Percentiles rank a stretch among this genome's conserved stretches.
These are phyloP conservation scores for Cheumatopsyche charites DNA, from an alignment of 1,140 invertebrate species.

Conservation along the genomic window DNA sequence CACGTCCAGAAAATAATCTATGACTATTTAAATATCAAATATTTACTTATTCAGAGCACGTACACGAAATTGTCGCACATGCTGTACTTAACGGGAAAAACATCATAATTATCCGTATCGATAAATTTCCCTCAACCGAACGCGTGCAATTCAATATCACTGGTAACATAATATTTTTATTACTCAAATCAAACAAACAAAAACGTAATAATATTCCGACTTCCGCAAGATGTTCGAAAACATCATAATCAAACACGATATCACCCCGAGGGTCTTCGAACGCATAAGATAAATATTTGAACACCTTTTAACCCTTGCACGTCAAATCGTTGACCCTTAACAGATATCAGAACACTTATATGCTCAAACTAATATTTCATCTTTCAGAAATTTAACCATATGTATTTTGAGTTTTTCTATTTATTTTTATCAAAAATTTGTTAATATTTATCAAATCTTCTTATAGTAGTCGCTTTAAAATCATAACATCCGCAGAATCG, in stretches of 20 bases:
- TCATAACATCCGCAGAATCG: no score
- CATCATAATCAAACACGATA: slow-evolving; percentile 11
- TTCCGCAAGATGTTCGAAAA: slow-evolving; percentile 6
- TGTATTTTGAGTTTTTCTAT: no score
- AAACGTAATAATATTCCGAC: slow-evolving; percentile 1
- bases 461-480: no score
- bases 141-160: no score
- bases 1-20: slow-evolving; percentile 13
- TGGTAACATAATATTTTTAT: slow-evolving; percentile 6
- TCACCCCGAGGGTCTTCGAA: background rate
- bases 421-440: no score
- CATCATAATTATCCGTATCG: background rate
- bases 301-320: slow-evolving; percentile 20
- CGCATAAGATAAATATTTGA: slow-evolving; percentile 9
- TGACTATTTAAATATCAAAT: background rate
- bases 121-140: background rate
- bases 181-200: background rate
- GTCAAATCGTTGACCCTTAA: slow-evolving; percentile 7
- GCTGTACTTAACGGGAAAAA: background rate
- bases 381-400: no score
- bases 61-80: background rate
- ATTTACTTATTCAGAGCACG: background rate
- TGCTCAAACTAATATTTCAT: no score
- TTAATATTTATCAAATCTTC: no score
- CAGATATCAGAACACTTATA: no score